These are phyloP conservation scores for Sinocyclocheilus grahami DNA, from an alignment of 2,113 vertebrate genomes.

Conservation along the genomic window DNA sequence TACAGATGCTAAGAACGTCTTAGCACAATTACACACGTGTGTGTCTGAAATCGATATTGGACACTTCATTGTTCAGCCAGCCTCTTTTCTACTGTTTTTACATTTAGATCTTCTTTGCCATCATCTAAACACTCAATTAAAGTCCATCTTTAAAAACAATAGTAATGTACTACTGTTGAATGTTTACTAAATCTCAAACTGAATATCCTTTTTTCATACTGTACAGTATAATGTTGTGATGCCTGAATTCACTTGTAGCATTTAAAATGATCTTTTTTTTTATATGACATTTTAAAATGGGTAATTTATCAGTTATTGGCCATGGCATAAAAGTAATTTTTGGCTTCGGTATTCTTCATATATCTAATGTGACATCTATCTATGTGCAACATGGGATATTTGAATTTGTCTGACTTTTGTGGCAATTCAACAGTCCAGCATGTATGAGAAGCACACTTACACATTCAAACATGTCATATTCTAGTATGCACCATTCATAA, in stretches of 20 bases:
- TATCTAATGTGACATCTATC: neutral
- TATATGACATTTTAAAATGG: neutral
- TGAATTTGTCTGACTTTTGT: neutral
- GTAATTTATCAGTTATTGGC: neutral
- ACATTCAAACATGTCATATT: neutral
- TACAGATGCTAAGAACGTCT: neutral
- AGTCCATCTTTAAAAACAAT: too few relatives aligned
- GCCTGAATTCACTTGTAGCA: too few relatives aligned
- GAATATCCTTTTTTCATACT: too few relatives aligned
- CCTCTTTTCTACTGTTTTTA: too few relatives aligned
- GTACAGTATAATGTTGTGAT: too few relatives aligned
- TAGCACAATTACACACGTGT: neutral
- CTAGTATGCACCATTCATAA: neutral
- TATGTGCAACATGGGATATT: neutral
- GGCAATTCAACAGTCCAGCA: neutral
- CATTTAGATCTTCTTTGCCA: too few relatives aligned
- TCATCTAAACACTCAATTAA: too few relatives aligned
- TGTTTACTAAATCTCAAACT: too few relatives aligned
- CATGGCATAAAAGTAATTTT: neutral
- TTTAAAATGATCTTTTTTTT: too few relatives aligned
- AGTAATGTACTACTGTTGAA: too few relatives aligned
- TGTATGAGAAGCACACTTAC: neutral
- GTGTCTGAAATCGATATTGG: too few relatives aligned
- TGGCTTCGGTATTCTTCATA: neutral
- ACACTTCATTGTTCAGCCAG: too few relatives aligned